A percentile compares a stretch with the other conserved stretches of the same genome.
Evolutionary conservation across 2,113 vertebrate species (phyloP).

Genomic region (Thamnophis sirtalis): DNA sequence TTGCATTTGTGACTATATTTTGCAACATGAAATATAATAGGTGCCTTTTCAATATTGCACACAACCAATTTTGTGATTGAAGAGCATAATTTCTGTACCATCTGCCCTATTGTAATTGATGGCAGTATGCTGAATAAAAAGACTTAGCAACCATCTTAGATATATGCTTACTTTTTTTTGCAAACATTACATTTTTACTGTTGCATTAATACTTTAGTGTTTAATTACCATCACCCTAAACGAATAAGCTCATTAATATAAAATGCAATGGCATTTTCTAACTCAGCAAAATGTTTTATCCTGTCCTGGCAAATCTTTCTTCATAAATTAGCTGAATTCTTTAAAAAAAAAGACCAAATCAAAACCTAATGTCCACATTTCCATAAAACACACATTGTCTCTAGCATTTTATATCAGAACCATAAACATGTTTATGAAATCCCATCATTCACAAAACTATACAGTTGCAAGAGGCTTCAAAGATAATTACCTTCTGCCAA

Average conservation of each 20-base stretch:
- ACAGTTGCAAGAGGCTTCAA: no score
- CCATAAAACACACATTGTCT: not conserved
- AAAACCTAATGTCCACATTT: not conserved
- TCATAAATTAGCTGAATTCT: not conserved
- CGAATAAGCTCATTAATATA: slow-evolving; percentile 1
- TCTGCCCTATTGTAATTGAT: slow-evolving; percentile 22
- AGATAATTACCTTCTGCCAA: no score
- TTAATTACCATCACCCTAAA: slow-evolving; percentile 14
- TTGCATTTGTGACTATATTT: not conserved
- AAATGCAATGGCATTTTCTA: not conserved
- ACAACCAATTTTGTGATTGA: not conserved
- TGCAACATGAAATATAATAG: not conserved
- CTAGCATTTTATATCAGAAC: not conserved
- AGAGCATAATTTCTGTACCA: not conserved
- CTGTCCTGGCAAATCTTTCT: not conserved
- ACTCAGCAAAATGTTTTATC: slow-evolving; percentile 7
- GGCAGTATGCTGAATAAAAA: not conserved
- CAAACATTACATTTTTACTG: slow-evolving; percentile 4
- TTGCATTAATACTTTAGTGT: not conserved
- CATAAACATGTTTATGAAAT: not conserved
- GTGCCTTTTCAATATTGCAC: not conserved
- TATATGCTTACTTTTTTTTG: slow-evolving; percentile 16
- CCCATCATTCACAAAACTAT: no score
- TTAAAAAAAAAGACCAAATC: not conserved
- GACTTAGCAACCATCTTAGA: slow-evolving; percentile 6